These are phyloP conservation scores for Adelphocoris suturalis DNA, from an alignment of 2,888 invertebrate species.

Conservation along the genomic window DNA sequence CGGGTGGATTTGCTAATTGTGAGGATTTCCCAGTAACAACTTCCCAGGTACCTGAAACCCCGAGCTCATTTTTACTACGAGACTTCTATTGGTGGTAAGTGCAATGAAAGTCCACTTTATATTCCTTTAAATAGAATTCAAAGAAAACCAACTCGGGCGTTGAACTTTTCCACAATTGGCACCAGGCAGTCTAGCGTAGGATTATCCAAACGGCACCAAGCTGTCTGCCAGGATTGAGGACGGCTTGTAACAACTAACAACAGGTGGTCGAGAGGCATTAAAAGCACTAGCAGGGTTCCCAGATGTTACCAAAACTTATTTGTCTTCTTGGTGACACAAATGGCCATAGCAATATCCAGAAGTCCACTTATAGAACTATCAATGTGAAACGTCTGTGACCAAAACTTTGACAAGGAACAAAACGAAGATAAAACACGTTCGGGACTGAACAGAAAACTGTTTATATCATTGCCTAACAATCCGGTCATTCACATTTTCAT, in stretches of 20 bases:
- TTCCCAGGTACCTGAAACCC: neutral
- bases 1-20: conserved; percentile 23
- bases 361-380: neutral
- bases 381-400: too few relatives aligned
- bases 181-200: neutral
- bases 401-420: too few relatives aligned
- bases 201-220: conserved; percentile 23
- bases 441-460: too few relatives aligned
- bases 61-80: neutral
- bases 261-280: neutral
- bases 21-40: neutral
- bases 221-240: neutral
- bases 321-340: neutral
- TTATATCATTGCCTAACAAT: too few relatives aligned
- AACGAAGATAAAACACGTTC: too few relatives aligned
- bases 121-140: neutral
- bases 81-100: neutral
- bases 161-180: neutral
- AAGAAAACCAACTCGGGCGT: neutral
- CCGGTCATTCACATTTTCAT: too few relatives aligned
- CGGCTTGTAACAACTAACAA: neutral
- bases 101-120: neutral
- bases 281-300: neutral
- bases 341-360: neutral
- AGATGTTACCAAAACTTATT: neutral